A percentile compares a stretch with the other conserved stretches of the same genome.
phyloP scores from a whole-genome alignment of 2,888 invertebrate species.

The Trichacis sp. region DNA sequence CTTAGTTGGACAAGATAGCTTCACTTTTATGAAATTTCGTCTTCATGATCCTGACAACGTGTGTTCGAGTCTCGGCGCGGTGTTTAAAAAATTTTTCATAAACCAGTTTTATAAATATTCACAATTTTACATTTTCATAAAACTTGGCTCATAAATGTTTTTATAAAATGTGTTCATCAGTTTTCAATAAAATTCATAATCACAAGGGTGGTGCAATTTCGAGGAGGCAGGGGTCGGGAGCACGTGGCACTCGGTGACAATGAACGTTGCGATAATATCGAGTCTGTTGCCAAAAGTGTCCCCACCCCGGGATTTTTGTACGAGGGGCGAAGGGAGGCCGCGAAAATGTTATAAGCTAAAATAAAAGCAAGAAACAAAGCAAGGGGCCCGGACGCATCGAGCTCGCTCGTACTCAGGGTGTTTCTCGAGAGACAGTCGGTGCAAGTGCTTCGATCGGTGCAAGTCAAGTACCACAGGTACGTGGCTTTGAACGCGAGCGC shows the following conservation, averaged over 20 bases:
- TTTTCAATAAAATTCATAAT: no score
- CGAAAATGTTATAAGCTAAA: slow-evolving; percentile 59
- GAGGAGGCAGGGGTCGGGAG: slow-evolving; percentile 23
- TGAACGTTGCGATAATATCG: slow-evolving; percentile 29
- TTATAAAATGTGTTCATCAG: no score
- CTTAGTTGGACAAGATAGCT: no score
- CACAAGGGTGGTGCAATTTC: no score
- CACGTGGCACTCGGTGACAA: slow-evolving; percentile 37
- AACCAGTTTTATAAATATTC: no score
- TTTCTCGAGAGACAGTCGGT: slow-evolving; percentile 50
- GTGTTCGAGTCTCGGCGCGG: no score
- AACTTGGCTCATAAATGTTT: no score
- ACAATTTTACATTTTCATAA: no score
- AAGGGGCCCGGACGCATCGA: slow-evolving; percentile 49
- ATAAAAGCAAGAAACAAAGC: slow-evolving; percentile 61
- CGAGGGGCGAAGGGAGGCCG: slow-evolving; percentile 41
- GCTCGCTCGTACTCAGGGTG: slow-evolving; percentile 46
- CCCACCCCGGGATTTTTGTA: slow-evolving; percentile 25
- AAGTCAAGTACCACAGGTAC: slow-evolving; percentile 53
- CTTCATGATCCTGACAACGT: no score
- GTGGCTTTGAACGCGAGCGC: background rate
- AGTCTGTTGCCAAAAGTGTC: slow-evolving; percentile 34
- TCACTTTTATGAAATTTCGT: no score
- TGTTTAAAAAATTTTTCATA: no score
- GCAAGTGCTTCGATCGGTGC: slow-evolving; percentile 50